Conservation (phyloP, 2,888 invertebrate species). For the Coenonympha arcania region DNA sequence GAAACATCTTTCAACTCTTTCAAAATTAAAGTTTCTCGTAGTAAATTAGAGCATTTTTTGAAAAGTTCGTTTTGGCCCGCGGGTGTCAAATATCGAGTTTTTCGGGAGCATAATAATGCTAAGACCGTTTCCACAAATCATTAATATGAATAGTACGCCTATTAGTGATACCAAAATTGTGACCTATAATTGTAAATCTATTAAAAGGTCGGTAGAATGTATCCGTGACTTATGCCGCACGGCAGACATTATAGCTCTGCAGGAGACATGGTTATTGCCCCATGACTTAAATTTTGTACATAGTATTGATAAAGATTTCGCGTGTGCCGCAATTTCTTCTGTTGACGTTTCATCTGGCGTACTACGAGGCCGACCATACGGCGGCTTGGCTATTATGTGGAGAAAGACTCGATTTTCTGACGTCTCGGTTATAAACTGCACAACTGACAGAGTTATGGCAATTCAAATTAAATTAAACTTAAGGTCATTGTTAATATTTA, state of each 20-base stretch:
- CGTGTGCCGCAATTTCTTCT: slow-evolving; percentile 23
- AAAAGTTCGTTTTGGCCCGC: too few relatives aligned
- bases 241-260: neutral
- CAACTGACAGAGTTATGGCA: slow-evolving; percentile 23
- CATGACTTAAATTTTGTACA: neutral
- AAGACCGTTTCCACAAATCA: too few relatives aligned
- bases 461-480: slow-evolving; percentile 17
- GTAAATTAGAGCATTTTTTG: too few relatives aligned
- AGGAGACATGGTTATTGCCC: neutral
- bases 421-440: slow-evolving; percentile 20
- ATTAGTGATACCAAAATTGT: too few relatives aligned
- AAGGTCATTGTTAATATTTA: slow-evolving; percentile 15
- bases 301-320: neutral
- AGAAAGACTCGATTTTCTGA: slow-evolving; percentile 18
- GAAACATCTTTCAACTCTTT: too few relatives aligned
- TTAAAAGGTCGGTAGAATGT: neutral
- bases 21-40: too few relatives aligned
- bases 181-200: neutral
- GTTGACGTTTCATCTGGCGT: slow-evolving; percentile 24
- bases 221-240: neutral
- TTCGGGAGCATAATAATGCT: too few relatives aligned
- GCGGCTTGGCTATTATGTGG: slow-evolving; percentile 28
- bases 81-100: too few relatives aligned
- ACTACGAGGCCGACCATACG: slow-evolving; percentile 23
- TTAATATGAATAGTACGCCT: too few relatives aligned